Evolutionary conservation across 2,113 vertebrate species (phyloP).

Genomic region (Odobenus rosmarus): DNA sequence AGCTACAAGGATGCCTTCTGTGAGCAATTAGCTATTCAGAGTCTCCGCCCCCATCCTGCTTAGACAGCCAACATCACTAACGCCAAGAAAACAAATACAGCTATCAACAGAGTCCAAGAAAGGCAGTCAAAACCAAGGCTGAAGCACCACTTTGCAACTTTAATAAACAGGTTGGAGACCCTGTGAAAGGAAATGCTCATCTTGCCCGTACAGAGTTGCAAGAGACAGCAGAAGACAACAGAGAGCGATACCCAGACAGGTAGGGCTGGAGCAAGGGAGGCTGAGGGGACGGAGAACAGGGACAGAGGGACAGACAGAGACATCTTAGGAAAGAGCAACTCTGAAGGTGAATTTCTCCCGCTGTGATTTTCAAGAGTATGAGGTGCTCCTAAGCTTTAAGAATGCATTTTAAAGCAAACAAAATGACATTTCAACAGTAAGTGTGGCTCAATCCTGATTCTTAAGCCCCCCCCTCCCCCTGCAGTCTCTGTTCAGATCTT

Average conservation of each 20-base stretch:
- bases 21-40: conserved; percentile 80
- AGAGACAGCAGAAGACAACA: not conserved
- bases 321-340: not conserved
- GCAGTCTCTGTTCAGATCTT: not conserved
- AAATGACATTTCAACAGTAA: not conserved
- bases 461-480: not conserved
- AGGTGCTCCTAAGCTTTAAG: not conserved
- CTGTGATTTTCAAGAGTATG: not conserved
- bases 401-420: not conserved
- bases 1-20: conserved; percentile 77
- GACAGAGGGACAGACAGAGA: not conserved
- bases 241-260: not conserved
- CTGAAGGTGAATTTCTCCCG: not conserved
- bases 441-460: not conserved
- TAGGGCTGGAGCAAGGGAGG: no score
- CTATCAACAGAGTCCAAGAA: not conserved
- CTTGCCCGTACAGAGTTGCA: not conserved
- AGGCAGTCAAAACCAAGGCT: not conserved
- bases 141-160: not conserved
- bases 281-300: not conserved
- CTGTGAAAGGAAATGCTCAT: not conserved
- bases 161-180: not conserved
- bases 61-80: conserved; percentile 59
- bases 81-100: conserved; percentile 68
- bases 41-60: conserved; percentile 68